These are phyloP conservation scores for Pterocles gutturalis DNA, from an alignment of 2,113 vertebrate species.

Conservation along the genomic window DNA sequence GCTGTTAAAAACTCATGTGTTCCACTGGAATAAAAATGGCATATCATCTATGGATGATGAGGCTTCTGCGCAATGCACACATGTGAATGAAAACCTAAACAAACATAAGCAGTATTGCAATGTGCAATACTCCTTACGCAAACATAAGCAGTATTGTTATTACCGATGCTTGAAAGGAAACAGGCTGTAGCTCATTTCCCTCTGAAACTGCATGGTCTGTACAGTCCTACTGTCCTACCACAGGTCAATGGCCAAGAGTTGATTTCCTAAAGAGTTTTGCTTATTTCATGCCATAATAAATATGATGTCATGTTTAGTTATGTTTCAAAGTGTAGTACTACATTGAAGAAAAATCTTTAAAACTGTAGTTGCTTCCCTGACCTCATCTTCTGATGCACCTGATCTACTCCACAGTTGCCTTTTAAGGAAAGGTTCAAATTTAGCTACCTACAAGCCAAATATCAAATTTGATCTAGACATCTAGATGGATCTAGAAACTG, in stretches of 20 bases:
- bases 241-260: neutral
- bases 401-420: neutral
- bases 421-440: neutral
- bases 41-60: rapidly evolving
- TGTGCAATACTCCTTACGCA: neutral
- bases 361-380: neutral
- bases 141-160: neutral
- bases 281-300: neutral
- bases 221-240: neutral
- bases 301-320: neutral
- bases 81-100: neutral
- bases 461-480: neutral
- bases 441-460: neutral
- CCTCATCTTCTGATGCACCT: neutral
- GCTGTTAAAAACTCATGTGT: neutral
- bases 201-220: neutral
- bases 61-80: neutral
- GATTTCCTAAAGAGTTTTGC: neutral
- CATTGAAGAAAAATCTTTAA: neutral
- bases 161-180: neutral
- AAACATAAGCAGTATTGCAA: neutral
- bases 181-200: neutral
- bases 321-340: neutral
- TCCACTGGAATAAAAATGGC: neutral
- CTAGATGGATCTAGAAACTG: neutral